Percentiles rank a stretch among this genome's conserved stretches.
Conservation (phyloP, 2,113 vertebrate genomes). For the Grammomys dolichurus region DNA sequence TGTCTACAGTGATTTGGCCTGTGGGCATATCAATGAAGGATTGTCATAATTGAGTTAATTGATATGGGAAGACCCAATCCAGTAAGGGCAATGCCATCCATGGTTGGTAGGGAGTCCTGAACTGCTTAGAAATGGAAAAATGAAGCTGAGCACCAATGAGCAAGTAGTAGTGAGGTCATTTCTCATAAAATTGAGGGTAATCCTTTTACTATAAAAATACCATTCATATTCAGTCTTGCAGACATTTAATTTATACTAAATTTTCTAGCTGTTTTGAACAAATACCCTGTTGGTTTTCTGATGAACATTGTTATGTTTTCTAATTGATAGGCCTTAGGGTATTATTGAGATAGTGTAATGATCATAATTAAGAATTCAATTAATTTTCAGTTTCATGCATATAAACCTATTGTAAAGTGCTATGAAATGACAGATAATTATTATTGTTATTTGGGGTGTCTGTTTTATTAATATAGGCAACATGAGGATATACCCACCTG, state of each 20-base stretch:
- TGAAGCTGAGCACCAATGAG: not conserved
- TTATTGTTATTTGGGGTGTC: not conserved
- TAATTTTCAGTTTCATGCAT: constrained; percentile 43
- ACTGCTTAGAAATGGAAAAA: not conserved
- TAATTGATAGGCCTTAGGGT: not conserved
- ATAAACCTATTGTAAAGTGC: constrained; percentile 38
- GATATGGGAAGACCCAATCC: not conserved
- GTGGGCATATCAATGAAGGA: not conserved
- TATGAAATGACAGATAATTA: constrained; percentile 9
- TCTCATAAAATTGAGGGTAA: not conserved
- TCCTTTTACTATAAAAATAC: not conserved
- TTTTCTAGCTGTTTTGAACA: constrained; percentile 1
- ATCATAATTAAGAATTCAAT: constrained; percentile 45
- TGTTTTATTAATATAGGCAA: constrained; percentile 11
- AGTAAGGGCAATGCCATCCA: too few species aligned
- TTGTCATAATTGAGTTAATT: not conserved
- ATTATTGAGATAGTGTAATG: constrained; percentile 28
- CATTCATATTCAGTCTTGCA: not conserved
- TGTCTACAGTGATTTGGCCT: not conserved
- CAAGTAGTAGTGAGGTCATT: not conserved
- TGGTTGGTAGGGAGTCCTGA: too few species aligned
- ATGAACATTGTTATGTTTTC: not conserved
- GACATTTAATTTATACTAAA: not conserved
- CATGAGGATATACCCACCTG: not conserved
- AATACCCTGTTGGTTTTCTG: constrained; percentile 20